These are phyloP conservation scores for Marmota flaviventris DNA, from an alignment of 2,113 vertebrate genomes.

Conservation along the genomic window DNA sequence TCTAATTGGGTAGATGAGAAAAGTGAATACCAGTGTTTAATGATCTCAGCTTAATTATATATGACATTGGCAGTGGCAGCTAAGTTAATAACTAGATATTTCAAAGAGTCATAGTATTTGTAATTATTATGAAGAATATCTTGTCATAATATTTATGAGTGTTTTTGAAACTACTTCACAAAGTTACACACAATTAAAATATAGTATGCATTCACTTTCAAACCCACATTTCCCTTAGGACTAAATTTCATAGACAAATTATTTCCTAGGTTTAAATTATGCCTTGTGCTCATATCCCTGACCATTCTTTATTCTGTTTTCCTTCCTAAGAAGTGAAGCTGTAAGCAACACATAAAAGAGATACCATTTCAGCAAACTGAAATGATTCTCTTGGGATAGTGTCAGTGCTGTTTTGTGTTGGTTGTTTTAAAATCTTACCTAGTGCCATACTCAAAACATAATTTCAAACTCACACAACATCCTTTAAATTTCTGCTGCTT, in stretches of 20 bases:
- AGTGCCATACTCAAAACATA: background rate
- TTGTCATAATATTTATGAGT: background rate
- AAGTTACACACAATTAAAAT: constrained; percentile 51
- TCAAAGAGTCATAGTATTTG: constrained; percentile 41
- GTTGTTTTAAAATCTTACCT: background rate
- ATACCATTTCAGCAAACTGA: constrained; percentile 43
- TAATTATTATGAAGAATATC: constrained; percentile 70
- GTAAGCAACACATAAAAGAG: background rate
- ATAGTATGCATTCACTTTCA: background rate
- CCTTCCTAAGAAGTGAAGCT: background rate
- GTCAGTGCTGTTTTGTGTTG: background rate
- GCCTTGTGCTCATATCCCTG: constrained; percentile 43
- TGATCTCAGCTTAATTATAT: constrained; percentile 72
- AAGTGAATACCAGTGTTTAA: constrained; percentile 51
- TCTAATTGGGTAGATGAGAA: constrained; percentile 66
- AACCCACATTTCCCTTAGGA: background rate
- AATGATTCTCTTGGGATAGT: background rate
- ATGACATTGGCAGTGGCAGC: constrained; percentile 58
- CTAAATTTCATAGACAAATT: constrained; percentile 53
- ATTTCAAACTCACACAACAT: background rate
- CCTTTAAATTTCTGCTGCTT: background rate
- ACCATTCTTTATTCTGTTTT: background rate
- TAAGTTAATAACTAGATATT: constrained; percentile 70
- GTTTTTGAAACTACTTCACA: constrained; percentile 65
- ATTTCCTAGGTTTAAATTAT: constrained; percentile 54